Evolutionary conservation across 1,140 invertebrate species (phyloP), one percentile per base, ranked within the genome.

Genomic region (Diprion similis): DNA sequence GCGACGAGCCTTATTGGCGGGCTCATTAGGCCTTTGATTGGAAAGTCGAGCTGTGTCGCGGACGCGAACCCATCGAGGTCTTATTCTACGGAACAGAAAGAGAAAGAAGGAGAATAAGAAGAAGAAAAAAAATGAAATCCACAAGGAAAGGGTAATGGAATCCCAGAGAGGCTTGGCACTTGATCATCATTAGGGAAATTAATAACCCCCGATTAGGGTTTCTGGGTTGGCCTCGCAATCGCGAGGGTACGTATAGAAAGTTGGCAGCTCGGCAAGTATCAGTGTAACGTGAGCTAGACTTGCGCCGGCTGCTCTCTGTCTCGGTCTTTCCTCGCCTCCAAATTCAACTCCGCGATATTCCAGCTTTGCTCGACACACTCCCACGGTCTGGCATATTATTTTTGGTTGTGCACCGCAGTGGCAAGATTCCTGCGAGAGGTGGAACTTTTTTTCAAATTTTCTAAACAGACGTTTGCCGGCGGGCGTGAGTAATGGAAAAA

Each of bases 71-170:
- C 19, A 46, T 18, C 19, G 46, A 10, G 46, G 46, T 18, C 66
- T 17, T 18, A 37, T 37, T 37, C 24, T 37, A 3, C 7, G n/a
- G 9, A 71, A 47, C 10, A 71, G 48, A n/a, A 71, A 47, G n/a
- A 71, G 48, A 17, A 67, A 17, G 47, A n/a, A 71, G 24, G n/a
- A 70, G 46, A 66, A 70, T 24, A 66, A 66, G 48, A 1, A 66
- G 69, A 48, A 70, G 69, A 48, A 70, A 46, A 70, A 46, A 46
- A 70, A 70, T 18, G 8, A 46, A 65, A 72, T 46, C 7, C 10
- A 37, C 11, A 8, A 72, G 7, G 10, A 18, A 46, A 68, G 13
- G 67, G 11, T 10, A 37, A 68, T 59, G 7, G 51, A 59, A 10
- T 10, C 51, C 11, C 11, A 17, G n/a, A 59, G 51, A 59, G 6